phyloP scores from a whole-genome alignment of 2,113 vertebrate genomes.

The Rhinopithecus roxellana region DNA sequence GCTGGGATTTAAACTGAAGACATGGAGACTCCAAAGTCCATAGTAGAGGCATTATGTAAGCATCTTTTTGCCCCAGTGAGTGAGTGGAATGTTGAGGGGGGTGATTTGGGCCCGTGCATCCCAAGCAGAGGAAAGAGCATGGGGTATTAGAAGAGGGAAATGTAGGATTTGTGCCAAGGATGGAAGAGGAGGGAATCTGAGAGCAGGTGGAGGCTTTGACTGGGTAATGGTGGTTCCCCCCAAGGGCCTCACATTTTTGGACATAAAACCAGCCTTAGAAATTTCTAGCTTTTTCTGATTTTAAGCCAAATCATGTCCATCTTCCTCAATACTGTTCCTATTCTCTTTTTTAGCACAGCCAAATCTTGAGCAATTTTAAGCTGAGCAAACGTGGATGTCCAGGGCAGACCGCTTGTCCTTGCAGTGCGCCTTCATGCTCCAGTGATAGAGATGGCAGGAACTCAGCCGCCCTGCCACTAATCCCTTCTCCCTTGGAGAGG shows the following conservation, averaged over 20 bases:
- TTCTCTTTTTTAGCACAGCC: background rate
- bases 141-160: background rate
- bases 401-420: slow-evolving; percentile 31
- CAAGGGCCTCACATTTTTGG: background rate
- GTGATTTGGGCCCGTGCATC: background rate
- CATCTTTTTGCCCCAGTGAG: background rate
- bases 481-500: background rate
- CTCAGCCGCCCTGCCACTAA: slow-evolving; percentile 30
- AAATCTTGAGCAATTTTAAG: background rate
- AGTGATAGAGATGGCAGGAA: background rate
- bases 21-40: background rate
- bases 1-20: slow-evolving; percentile 7
- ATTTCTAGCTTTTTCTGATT: slow-evolving; percentile 23
- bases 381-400: background rate
- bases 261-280: background rate
- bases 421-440: slow-evolving; percentile 21
- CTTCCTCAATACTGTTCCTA: background rate
- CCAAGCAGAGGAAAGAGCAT: background rate
- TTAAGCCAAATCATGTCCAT: slow-evolving; percentile 16
- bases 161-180: background rate
- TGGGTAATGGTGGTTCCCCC: background rate
- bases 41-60: background rate
- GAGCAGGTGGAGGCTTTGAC: background rate
- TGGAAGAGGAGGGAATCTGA: background rate
- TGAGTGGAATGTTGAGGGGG: background rate